phyloP scores from a whole-genome alignment of 2,797 vertebrate species.

The Sebastiscus tertius region DNA sequence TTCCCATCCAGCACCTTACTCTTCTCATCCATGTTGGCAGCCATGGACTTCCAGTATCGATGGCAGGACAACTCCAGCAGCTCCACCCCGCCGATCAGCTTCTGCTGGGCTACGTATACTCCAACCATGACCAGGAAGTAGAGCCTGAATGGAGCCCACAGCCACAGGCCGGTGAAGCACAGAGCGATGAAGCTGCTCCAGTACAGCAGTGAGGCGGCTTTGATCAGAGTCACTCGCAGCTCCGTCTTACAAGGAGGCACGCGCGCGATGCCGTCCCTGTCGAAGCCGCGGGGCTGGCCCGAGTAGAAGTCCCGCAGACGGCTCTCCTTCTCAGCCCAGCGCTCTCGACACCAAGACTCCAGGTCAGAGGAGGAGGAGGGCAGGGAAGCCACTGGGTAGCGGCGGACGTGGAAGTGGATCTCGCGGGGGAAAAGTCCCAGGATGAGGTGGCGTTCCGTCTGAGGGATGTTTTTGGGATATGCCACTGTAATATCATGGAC shows the following conservation, averaged over 20 bases:
- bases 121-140: slow-evolving; percentile 84
- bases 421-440: slow-evolving; percentile 91
- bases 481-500: slow-evolving; percentile 97
- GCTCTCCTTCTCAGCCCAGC: slow-evolving; percentile 94
- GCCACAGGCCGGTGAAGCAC: slow-evolving; percentile 84
- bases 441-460: slow-evolving; percentile 94
- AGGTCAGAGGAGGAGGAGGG: slow-evolving; percentile 85
- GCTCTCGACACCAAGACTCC: slow-evolving; percentile 91
- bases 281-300: slow-evolving; percentile 82
- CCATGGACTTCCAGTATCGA: slow-evolving; percentile 71
- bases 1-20: slow-evolving; percentile 63
- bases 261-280: slow-evolving; percentile 71
- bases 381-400: slow-evolving; percentile 86
- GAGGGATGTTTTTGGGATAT: slow-evolving; percentile 95
- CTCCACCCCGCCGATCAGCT: slow-evolving; percentile 91
- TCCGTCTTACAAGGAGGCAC: slow-evolving; percentile 95
- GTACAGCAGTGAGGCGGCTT: slow-evolving; percentile 89
- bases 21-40: slow-evolving; percentile 20
- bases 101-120: slow-evolving; percentile 88
- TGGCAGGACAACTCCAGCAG: slow-evolving; percentile 92
- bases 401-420: slow-evolving; percentile 94
- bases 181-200: slow-evolving; percentile 89
- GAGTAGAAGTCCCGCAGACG: slow-evolving; percentile 89
- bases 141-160: slow-evolving; percentile 84
- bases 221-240: slow-evolving; percentile 88